Base-by-base conservation (phyloP, 2,888 invertebrate species). In the Odiellus spinosus region DNA sequence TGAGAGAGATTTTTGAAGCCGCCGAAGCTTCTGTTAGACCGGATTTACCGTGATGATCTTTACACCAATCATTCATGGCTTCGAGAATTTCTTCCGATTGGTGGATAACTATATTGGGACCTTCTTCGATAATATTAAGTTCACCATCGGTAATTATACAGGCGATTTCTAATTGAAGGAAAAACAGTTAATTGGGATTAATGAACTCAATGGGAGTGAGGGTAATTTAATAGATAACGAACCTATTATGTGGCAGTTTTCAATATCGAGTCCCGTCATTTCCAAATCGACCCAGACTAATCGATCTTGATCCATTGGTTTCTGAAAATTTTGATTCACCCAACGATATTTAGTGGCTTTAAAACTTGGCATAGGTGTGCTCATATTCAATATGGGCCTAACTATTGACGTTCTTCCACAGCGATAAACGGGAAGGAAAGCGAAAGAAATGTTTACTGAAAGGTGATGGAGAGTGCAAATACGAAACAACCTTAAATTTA, bases 261-360 rank as follows among this genome's bases (percentile, higher is more conserved):
- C 71, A 43, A 80, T 63, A 62, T 91, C 75, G 14, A 95, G 66
- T 0, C 95, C 95, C 6, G 90, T 86, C 87, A 96, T 86, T 78
- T 80, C 60, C 47, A 68, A 59, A 39, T 36, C 38, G 14, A 36
- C 17, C 38, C 38, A 36, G 8, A 36, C 38, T 14, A 36, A 17
- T 36, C 38, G 6, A 15, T 36, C 38, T 36, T 36, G 15, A 36
- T 36, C 38, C 26, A 26, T 26, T 26, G 26, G 26, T 26, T 26
- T 26, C 8, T 26, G 26, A 26, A 26, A 26, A 26, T 26, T 26
- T 26, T 26, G 26, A 8, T 26, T 26, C 5, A 26, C 26, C 26
- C 26, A 26, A 8, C 26, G 26, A 26, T 26, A 26, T 26, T 26
- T 26, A 26, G 4, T 26, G 8, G 26, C 8, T 26, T 26, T 26